phyloP scores from a whole-genome alignment of 92 coral and sea anemone genomes.

The Parazoanthus darwini region DNA sequence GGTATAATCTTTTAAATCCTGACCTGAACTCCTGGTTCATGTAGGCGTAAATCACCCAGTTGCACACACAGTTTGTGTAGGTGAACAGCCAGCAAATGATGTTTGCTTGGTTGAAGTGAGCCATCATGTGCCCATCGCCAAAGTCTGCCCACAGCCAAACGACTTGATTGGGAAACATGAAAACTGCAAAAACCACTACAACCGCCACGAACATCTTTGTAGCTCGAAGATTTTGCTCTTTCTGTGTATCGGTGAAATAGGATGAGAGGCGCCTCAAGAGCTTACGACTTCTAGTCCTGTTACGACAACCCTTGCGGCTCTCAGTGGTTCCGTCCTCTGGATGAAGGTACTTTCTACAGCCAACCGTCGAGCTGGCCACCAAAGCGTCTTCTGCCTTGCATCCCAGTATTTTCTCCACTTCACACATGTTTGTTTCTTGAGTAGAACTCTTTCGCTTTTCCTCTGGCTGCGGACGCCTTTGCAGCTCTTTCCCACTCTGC shows the following conservation, averaged over 20 bases:
- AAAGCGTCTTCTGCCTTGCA: background rate
- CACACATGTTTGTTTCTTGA: background rate
- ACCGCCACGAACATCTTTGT: conserved; percentile 76
- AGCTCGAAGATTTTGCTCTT: conserved; percentile 65
- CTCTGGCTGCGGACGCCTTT: background rate
- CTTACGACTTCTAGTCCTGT: background rate
- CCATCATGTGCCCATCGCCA: conserved; percentile 53
- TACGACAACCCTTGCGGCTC: background rate
- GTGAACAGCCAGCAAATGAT: conserved; percentile 90
- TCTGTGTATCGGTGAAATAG: background rate
- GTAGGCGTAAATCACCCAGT: conserved; percentile 70
- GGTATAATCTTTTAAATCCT: conserved; percentile 51
- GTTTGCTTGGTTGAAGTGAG: conserved; percentile 52
- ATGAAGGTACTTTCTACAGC: background rate
- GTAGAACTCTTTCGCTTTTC: conserved; percentile 15
- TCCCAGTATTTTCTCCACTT: background rate
- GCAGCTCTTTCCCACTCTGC: background rate
- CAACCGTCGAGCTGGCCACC: background rate
- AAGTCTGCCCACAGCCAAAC: conserved; percentile 88
- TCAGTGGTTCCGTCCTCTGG: background rate
- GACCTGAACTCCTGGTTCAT: conserved; percentile 71
- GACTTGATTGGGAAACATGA: conserved; percentile 85
- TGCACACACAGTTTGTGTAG: conserved; percentile 77
- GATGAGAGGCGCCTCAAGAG: background rate
- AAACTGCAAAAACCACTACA: conserved; percentile 72